These are phyloP conservation scores for Epinephelus lanceolatus DNA, from an alignment of 2,113 vertebrate species.

Conservation along the genomic window DNA sequence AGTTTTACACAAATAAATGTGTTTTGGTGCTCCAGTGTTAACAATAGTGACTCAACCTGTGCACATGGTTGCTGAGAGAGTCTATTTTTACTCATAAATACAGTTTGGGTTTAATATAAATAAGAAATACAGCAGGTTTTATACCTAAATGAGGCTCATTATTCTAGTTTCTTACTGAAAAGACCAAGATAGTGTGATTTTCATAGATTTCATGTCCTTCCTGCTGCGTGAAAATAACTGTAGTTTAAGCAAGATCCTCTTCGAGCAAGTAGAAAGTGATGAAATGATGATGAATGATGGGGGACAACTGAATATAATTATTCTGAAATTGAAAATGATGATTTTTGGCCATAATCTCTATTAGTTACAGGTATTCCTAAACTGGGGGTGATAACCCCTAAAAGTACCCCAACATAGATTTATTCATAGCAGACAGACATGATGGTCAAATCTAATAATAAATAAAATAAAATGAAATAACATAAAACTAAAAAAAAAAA, in stretches of 20 bases:
- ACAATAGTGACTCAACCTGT: background rate
- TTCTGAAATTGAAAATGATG: too few species aligned
- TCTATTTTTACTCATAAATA: background rate
- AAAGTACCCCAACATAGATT: too few species aligned
- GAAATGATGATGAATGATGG: too few species aligned
- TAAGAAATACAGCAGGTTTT: background rate
- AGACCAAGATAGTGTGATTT: background rate
- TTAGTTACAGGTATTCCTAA: too few species aligned
- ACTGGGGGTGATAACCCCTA: too few species aligned
- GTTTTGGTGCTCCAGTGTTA: slow-evolving; percentile 2
- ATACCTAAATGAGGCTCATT: too few species aligned
- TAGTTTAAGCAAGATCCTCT: background rate
- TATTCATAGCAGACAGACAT: too few species aligned
- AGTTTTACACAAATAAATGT: slow-evolving; percentile 32
- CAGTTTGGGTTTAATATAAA: background rate
- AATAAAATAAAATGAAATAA: too few species aligned
- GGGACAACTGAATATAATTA: too few species aligned
- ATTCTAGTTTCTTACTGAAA: background rate
- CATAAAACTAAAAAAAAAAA: too few species aligned
- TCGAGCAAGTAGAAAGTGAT: background rate
- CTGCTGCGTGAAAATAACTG: background rate
- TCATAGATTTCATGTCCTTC: background rate
- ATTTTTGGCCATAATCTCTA: too few species aligned
- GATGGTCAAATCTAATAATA: too few species aligned
- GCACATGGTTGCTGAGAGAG: background rate